These are phyloP conservation scores for Elegia similella DNA, from an alignment of 2,888 invertebrate species.

Conservation along the genomic window DNA sequence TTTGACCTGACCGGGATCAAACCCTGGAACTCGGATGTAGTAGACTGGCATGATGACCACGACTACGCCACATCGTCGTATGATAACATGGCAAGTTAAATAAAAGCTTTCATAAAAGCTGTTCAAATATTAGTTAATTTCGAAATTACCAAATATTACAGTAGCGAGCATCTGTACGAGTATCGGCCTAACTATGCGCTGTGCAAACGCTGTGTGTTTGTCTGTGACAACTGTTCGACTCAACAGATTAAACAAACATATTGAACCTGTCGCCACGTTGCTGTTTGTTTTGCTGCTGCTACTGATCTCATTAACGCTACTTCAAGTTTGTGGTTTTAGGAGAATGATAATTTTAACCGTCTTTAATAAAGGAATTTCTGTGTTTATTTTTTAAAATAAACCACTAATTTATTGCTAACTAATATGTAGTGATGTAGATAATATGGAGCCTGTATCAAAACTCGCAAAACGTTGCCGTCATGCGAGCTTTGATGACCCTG, in stretches of 20 bases:
- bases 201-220: constrained; percentile 14
- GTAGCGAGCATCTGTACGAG: background rate
- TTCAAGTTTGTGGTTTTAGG: background rate
- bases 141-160: background rate
- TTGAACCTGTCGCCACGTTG: constrained; percentile 6
- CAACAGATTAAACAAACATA: constrained; percentile 15
- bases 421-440: too few species aligned
- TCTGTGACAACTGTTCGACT: constrained; percentile 10
- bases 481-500: too few species aligned
- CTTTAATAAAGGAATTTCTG: too few species aligned
- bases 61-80: too few species aligned
- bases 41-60: too few species aligned
- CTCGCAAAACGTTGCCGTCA: too few species aligned
- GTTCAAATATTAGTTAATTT: background rate
- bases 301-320: constrained; percentile 10
- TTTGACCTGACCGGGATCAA: too few species aligned
- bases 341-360: too few species aligned
- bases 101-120: background rate
- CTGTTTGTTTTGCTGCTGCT: constrained; percentile 6
- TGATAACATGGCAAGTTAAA: background rate
- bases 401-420: too few species aligned
- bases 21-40: too few species aligned
- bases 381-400: too few species aligned
- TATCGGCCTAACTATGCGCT: constrained; percentile 10
- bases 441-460: too few species aligned